Evolutionary conservation across 1,140 invertebrate genomes (phyloP).

Genomic region (Caenorhabditis remanei): DNA sequence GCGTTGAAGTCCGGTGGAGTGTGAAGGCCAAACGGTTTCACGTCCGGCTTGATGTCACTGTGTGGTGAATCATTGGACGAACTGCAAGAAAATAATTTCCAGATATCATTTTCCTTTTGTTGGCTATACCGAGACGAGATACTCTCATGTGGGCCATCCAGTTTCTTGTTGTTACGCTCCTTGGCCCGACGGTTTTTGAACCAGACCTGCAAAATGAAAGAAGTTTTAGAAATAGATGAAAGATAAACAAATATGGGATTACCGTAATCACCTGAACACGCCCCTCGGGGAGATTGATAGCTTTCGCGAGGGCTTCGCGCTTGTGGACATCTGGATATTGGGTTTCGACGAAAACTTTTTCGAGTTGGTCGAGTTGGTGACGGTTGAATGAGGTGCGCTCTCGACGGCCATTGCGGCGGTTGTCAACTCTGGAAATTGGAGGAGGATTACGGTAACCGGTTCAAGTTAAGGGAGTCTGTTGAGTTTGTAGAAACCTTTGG

Average conservation of each 20-base stretch:
- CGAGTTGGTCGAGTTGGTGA: not conserved
- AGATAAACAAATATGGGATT: no score
- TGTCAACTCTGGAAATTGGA: no score
- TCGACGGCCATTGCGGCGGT: not conserved
- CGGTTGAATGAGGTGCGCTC: slow-evolving; percentile 28
- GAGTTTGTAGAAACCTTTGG: no score
- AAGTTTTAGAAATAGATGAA: not conserved
- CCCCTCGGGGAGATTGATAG: slow-evolving; percentile 10
- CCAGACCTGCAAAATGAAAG: slow-evolving; percentile 3
- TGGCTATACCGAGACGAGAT: not conserved
- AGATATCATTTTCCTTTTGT: not conserved
- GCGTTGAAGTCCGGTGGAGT: slow-evolving; percentile 24
- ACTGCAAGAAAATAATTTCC: not conserved
- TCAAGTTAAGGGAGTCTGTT: no score
- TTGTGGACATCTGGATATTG: slow-evolving; percentile 33
- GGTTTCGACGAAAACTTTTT: slow-evolving; percentile 15
- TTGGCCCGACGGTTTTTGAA: slow-evolving; percentile 47
- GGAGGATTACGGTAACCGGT: not conserved
- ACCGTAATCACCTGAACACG: slow-evolving; percentile 40
- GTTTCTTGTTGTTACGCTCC: slow-evolving; percentile 23
- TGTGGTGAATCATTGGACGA: slow-evolving; percentile 21
- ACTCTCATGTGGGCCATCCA: slow-evolving; percentile 9
- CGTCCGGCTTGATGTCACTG: not conserved
- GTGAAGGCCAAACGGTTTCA: not conserved
- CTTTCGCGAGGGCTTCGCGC: slow-evolving; percentile 11